Evolutionary conservation across 1,140 invertebrate genomes (phyloP), one percentile per base, ranked within the genome.

Genomic region (Dreissena rostriformis): DNA sequence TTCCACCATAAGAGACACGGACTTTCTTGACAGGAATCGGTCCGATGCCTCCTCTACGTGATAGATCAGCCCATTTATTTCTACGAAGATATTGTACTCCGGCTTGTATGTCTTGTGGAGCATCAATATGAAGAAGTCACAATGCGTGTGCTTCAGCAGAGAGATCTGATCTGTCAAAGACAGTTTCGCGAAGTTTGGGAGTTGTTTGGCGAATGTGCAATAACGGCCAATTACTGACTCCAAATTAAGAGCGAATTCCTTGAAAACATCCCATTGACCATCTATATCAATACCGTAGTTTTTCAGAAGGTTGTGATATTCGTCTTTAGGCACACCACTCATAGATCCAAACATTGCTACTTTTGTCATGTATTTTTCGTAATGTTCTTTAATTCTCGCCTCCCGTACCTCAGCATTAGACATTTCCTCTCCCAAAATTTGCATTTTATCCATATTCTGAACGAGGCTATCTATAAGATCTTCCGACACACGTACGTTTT

Each of bases 211-310:
- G 49, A 82, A 82, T 15, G 17, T 28, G 53, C 72, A 75, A 67
- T 75, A 82, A n/a, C 65, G 57, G 7, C 28, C 63, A 14, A 75
- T 29, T n/a, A 75, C 29, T 24, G 0, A 12, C 12, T 82, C 73
- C 81, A 57, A 76, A 51, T 70, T 22, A 29, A 24, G 14, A 53
- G 19, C 22, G 11, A 28, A 67, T n/a, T 82, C 39, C 57, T 74
- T 75, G 22, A 82, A 63, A 17, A 19, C 28, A n/a, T 74, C 28
- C 71, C 61, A 82, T 14, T 70, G 61, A 19, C 71, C 81, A 49
- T 76, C 81, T 29, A 82, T n/a, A 68, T 82, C 81, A 75, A 75
- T 82, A 24, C 71, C 81, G 55, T 65, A 76, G 51, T 82, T 74
- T 57, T 55, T 74, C n/a, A 82, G 61, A 8, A 82, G 26, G 28